Conservation (phyloP, 2,888 invertebrate genomes). For the Cotesia congregata region DNA sequence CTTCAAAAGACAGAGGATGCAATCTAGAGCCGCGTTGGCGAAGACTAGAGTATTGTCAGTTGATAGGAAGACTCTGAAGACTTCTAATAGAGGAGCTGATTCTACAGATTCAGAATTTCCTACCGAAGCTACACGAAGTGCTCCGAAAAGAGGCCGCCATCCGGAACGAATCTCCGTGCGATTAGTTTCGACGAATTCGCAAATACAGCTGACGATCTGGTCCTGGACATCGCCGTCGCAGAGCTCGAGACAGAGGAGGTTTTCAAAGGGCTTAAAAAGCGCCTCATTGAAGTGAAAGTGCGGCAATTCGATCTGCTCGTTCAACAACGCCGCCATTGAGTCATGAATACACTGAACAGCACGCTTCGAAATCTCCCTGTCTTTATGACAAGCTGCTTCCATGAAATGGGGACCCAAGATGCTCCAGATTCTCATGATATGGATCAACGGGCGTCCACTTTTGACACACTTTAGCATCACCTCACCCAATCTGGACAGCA, state of each 20-base stretch:
- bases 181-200: slow-evolving; percentile 96
- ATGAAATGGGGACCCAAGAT: slow-evolving; percentile 93
- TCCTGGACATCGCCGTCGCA: slow-evolving; percentile 94
- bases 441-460: slow-evolving; percentile 89
- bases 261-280: slow-evolving; percentile 94
- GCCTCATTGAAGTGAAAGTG: slow-evolving; percentile 98
- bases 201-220: slow-evolving; percentile 92
- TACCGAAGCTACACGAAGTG: slow-evolving; percentile 83
- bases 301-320: slow-evolving; percentile 88
- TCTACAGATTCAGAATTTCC: slow-evolving; percentile 79
- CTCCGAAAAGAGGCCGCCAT: slow-evolving; percentile 96
- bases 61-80: slow-evolving; percentile 92
- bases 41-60: slow-evolving; percentile 95
- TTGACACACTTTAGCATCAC: slow-evolving; percentile 89
- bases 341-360: slow-evolving; percentile 95
- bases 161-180: slow-evolving; percentile 94
- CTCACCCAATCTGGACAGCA: slow-evolving; percentile 89
- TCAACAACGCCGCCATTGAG: slow-evolving; percentile 87
- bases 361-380: slow-evolving; percentile 88
- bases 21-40: slow-evolving; percentile 94
- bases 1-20: slow-evolving; percentile 89
- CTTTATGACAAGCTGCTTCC: slow-evolving; percentile 95
- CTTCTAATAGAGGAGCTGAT: slow-evolving; percentile 85
- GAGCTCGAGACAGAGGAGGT: slow-evolving; percentile 90
- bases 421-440: slow-evolving; percentile 93